Conservation (phyloP, 2,113 vertebrate species). For the Pelvicachromis taeniatus region DNA sequence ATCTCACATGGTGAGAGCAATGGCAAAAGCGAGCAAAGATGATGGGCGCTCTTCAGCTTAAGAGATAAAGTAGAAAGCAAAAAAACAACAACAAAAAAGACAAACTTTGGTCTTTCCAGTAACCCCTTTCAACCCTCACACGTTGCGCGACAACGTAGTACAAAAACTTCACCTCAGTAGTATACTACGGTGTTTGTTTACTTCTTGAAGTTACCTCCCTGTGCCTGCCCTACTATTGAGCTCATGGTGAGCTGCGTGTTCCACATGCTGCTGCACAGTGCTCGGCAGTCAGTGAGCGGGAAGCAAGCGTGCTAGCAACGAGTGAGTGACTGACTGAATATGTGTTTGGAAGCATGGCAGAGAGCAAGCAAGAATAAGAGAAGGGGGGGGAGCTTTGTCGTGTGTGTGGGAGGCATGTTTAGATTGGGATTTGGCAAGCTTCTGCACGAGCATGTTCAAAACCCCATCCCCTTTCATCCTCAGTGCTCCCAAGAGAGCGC, state of each 20-base stretch:
- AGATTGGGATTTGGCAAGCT: slow-evolving; percentile 49
- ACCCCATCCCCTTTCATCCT: slow-evolving; percentile 49
- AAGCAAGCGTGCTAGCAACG: slow-evolving; percentile 2
- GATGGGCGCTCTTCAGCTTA: background rate
- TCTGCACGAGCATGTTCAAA: slow-evolving; percentile 42
- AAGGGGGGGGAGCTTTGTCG: slow-evolving; percentile 13
- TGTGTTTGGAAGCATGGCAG: slow-evolving; percentile 49
- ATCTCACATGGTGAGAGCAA: background rate
- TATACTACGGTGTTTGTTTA: slow-evolving; percentile 56
- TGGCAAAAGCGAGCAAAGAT: background rate
- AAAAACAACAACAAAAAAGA: background rate
- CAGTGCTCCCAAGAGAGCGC: slow-evolving; percentile 25
- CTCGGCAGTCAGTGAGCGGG: slow-evolving; percentile 43
- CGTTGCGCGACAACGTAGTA: background rate
- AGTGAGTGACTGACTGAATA: slow-evolving; percentile 28
- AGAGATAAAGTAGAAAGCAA: background rate
- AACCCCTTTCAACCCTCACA: background rate
- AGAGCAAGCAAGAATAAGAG: slow-evolving; percentile 3
- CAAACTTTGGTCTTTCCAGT: background rate
- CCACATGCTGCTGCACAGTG: slow-evolving; percentile 34
- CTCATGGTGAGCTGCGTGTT: slow-evolving; percentile 44
- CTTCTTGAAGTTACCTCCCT: slow-evolving; percentile 41
- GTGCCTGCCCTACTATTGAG: slow-evolving; percentile 35
- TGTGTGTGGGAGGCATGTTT: slow-evolving; percentile 62
- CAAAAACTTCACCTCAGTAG: background rate